Conservation (phyloP, 2,888 invertebrate genomes). For the Neoscelio sp. region DNA sequence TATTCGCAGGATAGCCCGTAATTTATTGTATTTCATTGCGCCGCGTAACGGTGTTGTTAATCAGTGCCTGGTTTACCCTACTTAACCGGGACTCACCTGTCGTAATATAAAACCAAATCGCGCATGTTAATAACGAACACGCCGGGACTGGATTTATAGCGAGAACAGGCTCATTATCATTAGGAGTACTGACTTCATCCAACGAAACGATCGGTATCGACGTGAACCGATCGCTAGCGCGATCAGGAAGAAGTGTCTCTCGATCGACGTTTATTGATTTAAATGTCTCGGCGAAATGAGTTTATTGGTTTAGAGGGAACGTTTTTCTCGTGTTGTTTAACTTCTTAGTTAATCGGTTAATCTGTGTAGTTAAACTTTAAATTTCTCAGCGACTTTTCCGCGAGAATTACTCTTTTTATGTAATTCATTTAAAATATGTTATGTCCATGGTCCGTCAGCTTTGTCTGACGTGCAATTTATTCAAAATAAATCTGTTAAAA, state of each 20-base stretch:
- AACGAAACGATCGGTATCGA: slow-evolving; percentile 9
- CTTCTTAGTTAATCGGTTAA: too few relatives aligned
- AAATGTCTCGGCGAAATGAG: not conserved
- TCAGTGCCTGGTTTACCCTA: slow-evolving; percentile 72
- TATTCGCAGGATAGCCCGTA: slow-evolving; percentile 69
- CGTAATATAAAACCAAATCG: slow-evolving; percentile 71
- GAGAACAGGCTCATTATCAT: slow-evolving; percentile 58
- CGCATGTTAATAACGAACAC: slow-evolving; percentile 48
- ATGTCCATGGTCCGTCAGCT: too few relatives aligned
- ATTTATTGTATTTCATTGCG: slow-evolving; percentile 78
- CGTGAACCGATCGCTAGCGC: too few relatives aligned
- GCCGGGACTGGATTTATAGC: slow-evolving; percentile 50
- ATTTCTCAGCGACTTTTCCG: too few relatives aligned
- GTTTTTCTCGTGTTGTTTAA: too few relatives aligned
- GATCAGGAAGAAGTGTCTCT: slow-evolving; percentile 16
- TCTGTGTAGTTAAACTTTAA: too few relatives aligned
- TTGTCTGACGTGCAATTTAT: too few relatives aligned
- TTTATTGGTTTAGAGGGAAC: not conserved
- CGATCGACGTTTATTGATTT: slow-evolving; percentile 34
- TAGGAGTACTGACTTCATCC: slow-evolving; percentile 43
- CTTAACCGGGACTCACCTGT: slow-evolving; percentile 70
- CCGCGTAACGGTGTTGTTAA: slow-evolving; percentile 78
- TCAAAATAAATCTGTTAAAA: too few relatives aligned
- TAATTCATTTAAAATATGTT: too few relatives aligned
- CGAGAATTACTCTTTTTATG: too few relatives aligned